These are phyloP conservation scores for Drosophila paramelanica DNA, from an alignment of 2,888 invertebrate species.

Conservation along the genomic window DNA sequence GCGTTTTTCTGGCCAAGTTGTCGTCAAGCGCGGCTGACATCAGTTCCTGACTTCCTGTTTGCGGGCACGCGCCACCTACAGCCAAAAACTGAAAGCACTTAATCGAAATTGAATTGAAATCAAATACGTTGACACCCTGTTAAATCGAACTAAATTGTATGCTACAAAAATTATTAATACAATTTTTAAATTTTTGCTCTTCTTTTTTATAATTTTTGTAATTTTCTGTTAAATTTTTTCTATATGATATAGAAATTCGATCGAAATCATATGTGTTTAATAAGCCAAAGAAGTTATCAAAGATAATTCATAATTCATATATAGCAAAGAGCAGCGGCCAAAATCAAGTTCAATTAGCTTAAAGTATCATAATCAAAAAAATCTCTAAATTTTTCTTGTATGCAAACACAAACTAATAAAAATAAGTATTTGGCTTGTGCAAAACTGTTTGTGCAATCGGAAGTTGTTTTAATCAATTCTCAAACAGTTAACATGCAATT, in stretches of 20 bases:
- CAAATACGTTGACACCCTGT: no score
- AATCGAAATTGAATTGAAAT: not conserved
- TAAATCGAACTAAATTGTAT: no score
- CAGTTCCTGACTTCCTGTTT: conserved; percentile 34
- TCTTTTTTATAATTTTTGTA: no score
- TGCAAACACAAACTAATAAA: not conserved
- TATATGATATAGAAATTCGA: no score
- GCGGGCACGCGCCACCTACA: conserved; percentile 32
- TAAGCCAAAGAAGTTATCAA: not conserved
- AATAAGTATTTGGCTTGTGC: not conserved
- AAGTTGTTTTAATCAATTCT: not conserved
- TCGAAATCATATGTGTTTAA: no score
- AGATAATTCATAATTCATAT: not conserved
- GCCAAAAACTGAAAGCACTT: not conserved
- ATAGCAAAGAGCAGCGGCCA: no score
- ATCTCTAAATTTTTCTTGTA: no score
- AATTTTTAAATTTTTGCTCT: no score
- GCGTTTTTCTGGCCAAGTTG: conserved; percentile 9
- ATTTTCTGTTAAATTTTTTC: no score
- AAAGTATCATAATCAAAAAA: no score
- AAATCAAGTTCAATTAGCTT: no score
- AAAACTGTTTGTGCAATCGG: not conserved
- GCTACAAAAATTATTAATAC: no score
- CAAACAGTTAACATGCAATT: not conserved
- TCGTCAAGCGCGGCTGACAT: conserved; percentile 24